Base-by-base conservation (phyloP, 1,140 invertebrate genomes). In the Rhyzopertha dominica region DNA sequence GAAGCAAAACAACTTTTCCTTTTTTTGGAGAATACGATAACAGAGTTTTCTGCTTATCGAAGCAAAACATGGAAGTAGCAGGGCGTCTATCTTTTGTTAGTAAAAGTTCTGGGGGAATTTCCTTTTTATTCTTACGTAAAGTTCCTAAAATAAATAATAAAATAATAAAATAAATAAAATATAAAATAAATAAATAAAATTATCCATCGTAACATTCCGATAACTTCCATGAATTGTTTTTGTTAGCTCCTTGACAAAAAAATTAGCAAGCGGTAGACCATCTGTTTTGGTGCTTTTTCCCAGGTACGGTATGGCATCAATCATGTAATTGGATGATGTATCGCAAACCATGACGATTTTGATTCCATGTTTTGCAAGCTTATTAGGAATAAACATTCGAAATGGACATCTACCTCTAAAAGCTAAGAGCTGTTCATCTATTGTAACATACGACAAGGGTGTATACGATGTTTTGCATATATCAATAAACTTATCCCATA, bases 151-250 rank as follows among this genome's bases (percentile, higher is more conserved):
- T n/a, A n/a, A n/a, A n/a, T n/a, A n/a, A n/a, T n/a, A n/a, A n/a
- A n/a, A n/a, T n/a, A n/a, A n/a, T n/a, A n/a, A n/a, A n/a, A n/a
- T n/a, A n/a, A n/a, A n/a, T n/a, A n/a, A n/a, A n/a, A n/a, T n/a
- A n/a, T n/a, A n/a, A n/a, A n/a, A n/a, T n/a, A n/a, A n/a, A n/a
- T n/a, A n/a, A n/a, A n/a, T n/a, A n/a, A n/a, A 71, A 28, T 71
- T 68, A 40, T 71, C 67, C 26, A 58, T 58, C 4, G 63, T 73
- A 0, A 72, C 41, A 31, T 69, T 67, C 8, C 61, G 42, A 29
- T 68, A 62, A 8, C 51, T 50, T 1, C 58, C 57, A 41, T 64
- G 48, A 19, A 67, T 49, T 9, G 45, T 36, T 44, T 50, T 48
- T 26, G 40, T 46, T 12, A 57, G 22, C 24, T 47, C 13, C 18